These are phyloP conservation scores for Phrynosoma blainvillii DNA, from an alignment of 2,113 vertebrate species.

Conservation along the genomic window DNA sequence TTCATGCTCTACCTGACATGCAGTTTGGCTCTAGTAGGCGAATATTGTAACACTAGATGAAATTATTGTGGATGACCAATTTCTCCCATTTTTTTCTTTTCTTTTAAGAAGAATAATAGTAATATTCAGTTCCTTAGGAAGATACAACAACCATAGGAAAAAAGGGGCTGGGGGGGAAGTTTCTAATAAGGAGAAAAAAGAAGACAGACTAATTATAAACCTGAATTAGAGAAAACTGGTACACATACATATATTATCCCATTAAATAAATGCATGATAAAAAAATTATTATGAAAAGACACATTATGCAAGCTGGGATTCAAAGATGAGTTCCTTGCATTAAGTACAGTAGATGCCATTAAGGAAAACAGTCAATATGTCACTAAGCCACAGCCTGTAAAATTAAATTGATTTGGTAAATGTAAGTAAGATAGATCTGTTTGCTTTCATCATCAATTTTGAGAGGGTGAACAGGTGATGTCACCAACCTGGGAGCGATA, in stretches of 20 bases:
- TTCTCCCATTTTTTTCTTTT: not conserved
- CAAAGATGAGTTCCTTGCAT: conserved; percentile 96
- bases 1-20: not conserved
- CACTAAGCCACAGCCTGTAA: conserved; percentile 96
- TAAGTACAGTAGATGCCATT: conserved; percentile 98
- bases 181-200: conserved; percentile 39
- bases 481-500: conserved; percentile 97
- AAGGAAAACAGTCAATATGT: conserved; percentile 98
- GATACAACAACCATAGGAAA: conserved; percentile 67
- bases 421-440: conserved; percentile 99
- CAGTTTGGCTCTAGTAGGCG: not conserved
- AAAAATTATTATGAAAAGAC: conserved; percentile 95
- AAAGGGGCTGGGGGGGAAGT: not conserved
- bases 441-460: conserved; percentile 99
- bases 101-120: conserved; percentile 51
- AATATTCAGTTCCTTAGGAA: conserved; percentile 59
- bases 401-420: conserved; percentile 99
- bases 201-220: conserved; percentile 89
- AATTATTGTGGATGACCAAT: conserved; percentile 33
- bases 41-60: conserved; percentile 31
- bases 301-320: conserved; percentile 93
- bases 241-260: conserved; percentile 93
- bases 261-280: conserved; percentile 98
- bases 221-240: conserved; percentile 89
- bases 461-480: conserved; percentile 92